A percentile compares a stretch with the other conserved stretches of the same genome.
Evolutionary conservation across 2,113 vertebrate genomes (phyloP).

Genomic region (Actenoides hombroni): DNA sequence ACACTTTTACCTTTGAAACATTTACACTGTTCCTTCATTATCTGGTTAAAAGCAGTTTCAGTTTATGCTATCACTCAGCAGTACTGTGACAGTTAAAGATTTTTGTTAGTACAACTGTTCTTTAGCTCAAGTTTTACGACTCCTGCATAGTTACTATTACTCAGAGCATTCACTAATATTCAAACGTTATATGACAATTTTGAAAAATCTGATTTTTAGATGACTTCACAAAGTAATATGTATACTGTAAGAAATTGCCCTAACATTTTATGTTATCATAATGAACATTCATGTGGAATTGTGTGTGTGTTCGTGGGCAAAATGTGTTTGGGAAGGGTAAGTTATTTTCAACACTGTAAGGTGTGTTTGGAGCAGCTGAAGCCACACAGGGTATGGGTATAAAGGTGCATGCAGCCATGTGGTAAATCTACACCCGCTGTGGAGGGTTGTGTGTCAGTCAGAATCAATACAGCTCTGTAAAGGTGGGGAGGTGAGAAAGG

Average conservation of each 20-base stretch:
- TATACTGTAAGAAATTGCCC: not conserved
- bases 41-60: not conserved
- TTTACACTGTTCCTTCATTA: not conserved
- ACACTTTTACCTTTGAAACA: not conserved
- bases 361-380: not conserved
- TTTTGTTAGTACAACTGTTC: not conserved
- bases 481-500: not conserved
- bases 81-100: not conserved
- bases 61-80: not conserved
- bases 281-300: not conserved
- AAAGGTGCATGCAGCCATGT: not conserved
- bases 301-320: fast-evolving
- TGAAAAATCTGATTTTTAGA: not conserved
- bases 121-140: not conserved
- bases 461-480: not conserved
- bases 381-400: not conserved
- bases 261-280: not conserved
- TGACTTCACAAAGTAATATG: not conserved
- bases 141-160: not conserved
- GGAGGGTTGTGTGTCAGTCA: not conserved
- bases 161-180: not conserved
- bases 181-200: not conserved
- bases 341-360: not conserved
- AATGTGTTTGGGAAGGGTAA: not conserved
- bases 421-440: not conserved